These are phyloP conservation scores for Corydoras sp. DNA, from an alignment of 2,113 vertebrate species.

Conservation along the genomic window DNA sequence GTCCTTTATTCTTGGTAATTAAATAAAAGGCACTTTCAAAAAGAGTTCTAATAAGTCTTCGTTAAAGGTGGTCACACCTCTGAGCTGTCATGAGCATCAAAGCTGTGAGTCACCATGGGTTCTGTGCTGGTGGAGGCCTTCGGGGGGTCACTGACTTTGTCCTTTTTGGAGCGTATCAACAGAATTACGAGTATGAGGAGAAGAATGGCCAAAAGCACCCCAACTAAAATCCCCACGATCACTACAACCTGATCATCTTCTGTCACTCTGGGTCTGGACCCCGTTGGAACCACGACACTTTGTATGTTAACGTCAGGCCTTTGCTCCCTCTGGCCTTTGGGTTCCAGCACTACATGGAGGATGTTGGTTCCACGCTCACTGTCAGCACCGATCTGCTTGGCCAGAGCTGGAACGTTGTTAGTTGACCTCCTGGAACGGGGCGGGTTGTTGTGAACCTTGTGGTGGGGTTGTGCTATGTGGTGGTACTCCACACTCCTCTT, in stretches of 20 bases:
- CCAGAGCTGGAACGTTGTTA: constrained; percentile 49
- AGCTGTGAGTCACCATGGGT: constrained; percentile 67
- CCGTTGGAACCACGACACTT: constrained; percentile 59
- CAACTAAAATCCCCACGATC: constrained; percentile 62
- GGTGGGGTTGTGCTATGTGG: constrained; percentile 48
- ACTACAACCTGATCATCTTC: constrained; percentile 56
- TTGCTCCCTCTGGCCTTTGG: constrained; percentile 51
- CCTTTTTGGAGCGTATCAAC: constrained; percentile 59
- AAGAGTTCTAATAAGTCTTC: constrained; percentile 10
- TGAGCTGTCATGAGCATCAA: constrained; percentile 70
- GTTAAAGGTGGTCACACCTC: constrained; percentile 74
- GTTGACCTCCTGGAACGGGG: constrained; percentile 62
- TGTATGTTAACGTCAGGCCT: constrained; percentile 50
- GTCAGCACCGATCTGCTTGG: constrained; percentile 71
- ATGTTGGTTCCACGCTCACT: constrained; percentile 88
- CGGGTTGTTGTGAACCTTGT: not conserved
- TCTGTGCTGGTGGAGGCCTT: constrained; percentile 62
- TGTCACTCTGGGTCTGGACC: constrained; percentile 53
- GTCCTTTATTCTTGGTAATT: constrained; percentile 45
- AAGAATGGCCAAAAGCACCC: constrained; percentile 68
- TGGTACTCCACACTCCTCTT: constrained; percentile 83
- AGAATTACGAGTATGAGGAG: constrained; percentile 56
- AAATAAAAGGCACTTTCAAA: constrained; percentile 67
- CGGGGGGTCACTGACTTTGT: constrained; percentile 48
- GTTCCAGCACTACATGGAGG: constrained; percentile 80